Percentiles rank a stretch among this genome's conserved stretches.
Evolutionary conservation across 2,113 vertebrate genomes (phyloP).

Genomic region (Dasyornis broadbenti): DNA sequence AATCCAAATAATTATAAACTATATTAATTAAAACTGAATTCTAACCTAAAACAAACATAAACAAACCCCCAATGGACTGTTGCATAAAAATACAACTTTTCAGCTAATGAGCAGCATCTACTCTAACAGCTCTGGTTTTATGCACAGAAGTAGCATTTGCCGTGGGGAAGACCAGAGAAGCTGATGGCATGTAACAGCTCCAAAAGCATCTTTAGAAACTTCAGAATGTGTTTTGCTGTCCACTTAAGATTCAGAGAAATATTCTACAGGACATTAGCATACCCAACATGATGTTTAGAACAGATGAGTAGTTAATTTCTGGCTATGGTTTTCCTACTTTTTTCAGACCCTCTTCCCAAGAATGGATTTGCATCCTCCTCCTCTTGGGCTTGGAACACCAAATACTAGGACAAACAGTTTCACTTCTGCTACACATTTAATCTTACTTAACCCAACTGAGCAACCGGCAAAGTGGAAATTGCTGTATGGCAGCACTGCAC

Average conservation of each 20-base stretch:
- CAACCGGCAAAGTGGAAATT: not conserved
- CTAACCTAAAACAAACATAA: not conserved
- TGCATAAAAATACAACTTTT: not conserved
- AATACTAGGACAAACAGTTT: not conserved
- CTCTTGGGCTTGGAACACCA: not conserved
- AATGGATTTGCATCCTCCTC: not conserved
- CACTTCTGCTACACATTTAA: not conserved
- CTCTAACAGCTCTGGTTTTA: not conserved
- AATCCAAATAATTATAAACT: not conserved
- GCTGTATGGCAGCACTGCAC: not conserved
- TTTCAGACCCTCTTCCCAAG: not conserved
- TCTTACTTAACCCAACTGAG: not conserved
- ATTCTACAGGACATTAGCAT: not conserved
- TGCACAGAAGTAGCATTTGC: not conserved
- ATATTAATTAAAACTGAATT: not conserved
- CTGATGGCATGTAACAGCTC: not conserved
- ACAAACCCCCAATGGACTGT: rapidly evolving
- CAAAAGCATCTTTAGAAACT: not conserved
- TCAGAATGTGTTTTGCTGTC: not conserved
- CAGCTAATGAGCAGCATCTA: not conserved
- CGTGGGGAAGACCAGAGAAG: not conserved
- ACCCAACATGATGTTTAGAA: not conserved
- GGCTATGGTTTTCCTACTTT: not conserved
- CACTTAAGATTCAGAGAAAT: not conserved
- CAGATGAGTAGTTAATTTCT: not conserved